Evolutionary conservation across 2,888 invertebrate genomes (phyloP).

Genomic region (Strigamia crassipes): DNA sequence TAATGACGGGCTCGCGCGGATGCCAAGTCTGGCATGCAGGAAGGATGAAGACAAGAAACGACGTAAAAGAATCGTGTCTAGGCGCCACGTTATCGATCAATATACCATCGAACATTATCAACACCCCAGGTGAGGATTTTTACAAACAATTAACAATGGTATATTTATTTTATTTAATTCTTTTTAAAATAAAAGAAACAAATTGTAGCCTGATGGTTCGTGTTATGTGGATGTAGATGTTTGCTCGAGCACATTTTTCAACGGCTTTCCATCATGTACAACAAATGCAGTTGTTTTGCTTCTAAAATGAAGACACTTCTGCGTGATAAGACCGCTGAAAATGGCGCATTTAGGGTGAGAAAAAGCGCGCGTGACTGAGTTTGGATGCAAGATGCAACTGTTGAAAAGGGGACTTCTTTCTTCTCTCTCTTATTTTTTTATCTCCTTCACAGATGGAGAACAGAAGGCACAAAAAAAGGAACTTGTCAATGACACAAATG

Average conservation of each 20-base stretch:
- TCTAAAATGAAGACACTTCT: conserved; percentile 21
- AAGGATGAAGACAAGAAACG: not conserved
- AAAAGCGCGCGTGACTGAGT: conserved; percentile 21
- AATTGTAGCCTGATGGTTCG: not conserved
- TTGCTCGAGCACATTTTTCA: not conserved
- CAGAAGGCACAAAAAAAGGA: conserved; percentile 16
- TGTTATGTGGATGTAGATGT: not conserved
- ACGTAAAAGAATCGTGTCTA: not conserved
- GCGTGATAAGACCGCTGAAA: not conserved
- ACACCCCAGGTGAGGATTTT: not conserved
- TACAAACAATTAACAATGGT: not conserved
- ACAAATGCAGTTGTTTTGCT: conserved; percentile 16
- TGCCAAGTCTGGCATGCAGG: conserved; percentile 21
- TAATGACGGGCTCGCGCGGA: conserved; percentile 39
- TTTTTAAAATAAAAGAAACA: not conserved
- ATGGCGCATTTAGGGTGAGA: conserved; percentile 21
- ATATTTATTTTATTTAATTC: not conserved
- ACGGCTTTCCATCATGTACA: not conserved
- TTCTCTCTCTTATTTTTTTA: not conserved
- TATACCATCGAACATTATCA: not conserved
- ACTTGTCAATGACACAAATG: conserved; percentile 21
- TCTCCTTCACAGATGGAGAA: conserved; percentile 13
- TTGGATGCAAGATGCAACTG: conserved; percentile 10
- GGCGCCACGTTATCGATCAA: not conserved
- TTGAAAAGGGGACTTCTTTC: not conserved